Percentiles rank a stretch among this genome's conserved stretches.
Conservation (phyloP, 2,797 vertebrate genomes). For the Heliangelus exortis region DNA sequence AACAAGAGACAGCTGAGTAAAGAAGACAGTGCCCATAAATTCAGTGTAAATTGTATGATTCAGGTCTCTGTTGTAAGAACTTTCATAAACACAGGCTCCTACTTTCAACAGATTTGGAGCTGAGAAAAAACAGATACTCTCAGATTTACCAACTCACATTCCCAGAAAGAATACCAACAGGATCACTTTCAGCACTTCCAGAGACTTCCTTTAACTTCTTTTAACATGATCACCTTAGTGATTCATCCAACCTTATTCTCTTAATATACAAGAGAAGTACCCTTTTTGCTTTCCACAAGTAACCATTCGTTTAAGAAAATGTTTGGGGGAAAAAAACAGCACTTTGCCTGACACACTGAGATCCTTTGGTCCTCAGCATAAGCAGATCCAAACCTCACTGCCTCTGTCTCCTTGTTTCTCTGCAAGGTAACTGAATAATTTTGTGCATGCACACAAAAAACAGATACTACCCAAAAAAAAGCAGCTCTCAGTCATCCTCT, state of each 20-base stretch:
- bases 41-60: conserved; percentile 52
- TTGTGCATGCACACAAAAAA: neutral
- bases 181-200: neutral
- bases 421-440: neutral
- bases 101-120: conserved; percentile 54
- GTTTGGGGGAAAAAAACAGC: neutral
- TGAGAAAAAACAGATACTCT: conserved; percentile 56
- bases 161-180: conserved; percentile 12
- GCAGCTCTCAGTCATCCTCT: neutral
- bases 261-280: neutral
- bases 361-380: neutral
- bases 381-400: neutral
- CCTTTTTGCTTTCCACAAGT: neutral
- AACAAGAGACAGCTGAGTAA: conserved; percentile 55
- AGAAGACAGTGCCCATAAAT: conserved; percentile 49
- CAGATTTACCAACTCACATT: conserved; percentile 33
- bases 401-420: neutral
- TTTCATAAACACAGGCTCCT: conserved; percentile 54
- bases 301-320: conserved; percentile 10
- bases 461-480: neutral
- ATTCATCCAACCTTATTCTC: neutral
- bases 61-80: conserved; percentile 57
- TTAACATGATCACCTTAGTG: neutral
- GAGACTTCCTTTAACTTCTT: neutral
- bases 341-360: neutral